Conservation (phyloP, 2,888 invertebrate species). For the Aspidapion aeneum region DNA sequence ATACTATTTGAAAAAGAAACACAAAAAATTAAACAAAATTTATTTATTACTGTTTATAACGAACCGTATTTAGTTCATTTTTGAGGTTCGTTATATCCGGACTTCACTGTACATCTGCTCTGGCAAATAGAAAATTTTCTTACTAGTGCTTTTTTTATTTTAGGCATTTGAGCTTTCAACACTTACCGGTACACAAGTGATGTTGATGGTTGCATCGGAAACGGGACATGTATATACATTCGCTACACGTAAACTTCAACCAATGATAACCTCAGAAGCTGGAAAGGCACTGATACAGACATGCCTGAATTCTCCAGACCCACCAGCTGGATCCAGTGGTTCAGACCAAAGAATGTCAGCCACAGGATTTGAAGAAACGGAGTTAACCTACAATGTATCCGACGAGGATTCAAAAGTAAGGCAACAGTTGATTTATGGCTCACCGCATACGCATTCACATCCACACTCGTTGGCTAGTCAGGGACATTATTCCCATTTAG, state of each 20-base stretch:
- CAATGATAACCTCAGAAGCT: constrained; percentile 98
- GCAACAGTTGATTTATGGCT: constrained; percentile 88
- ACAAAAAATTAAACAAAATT: too few species aligned
- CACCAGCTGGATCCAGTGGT: constrained; percentile 57
- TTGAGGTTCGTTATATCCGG: too few species aligned
- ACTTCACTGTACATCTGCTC: too few species aligned
- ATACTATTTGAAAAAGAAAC: too few species aligned
- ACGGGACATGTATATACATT: constrained; percentile 99
- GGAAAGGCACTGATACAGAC: constrained; percentile 98
- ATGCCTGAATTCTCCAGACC: constrained; percentile 96
- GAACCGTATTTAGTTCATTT: too few species aligned
- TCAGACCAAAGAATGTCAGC: constrained; percentile 97
- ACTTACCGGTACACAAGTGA: constrained; percentile 98
- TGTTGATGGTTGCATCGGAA: constrained; percentile 98
- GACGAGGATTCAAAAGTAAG: constrained; percentile 97
- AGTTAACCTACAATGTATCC: constrained; percentile 93
- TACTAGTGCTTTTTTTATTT: constrained; percentile 42
- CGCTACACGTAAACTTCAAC: constrained; percentile 96
- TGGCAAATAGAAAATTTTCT: too few species aligned
- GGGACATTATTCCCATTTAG: constrained; percentile 46
- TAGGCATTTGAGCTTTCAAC: constrained; percentile 99
- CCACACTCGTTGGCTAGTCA: constrained; percentile 53
- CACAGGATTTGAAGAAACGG: constrained; percentile 97
- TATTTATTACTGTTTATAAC: too few species aligned
- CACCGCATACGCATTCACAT: constrained; percentile 63